These are phyloP conservation scores for Archegozetes longisetosus DNA, from an alignment of 1,140 invertebrate species.

Conservation along the genomic window DNA sequence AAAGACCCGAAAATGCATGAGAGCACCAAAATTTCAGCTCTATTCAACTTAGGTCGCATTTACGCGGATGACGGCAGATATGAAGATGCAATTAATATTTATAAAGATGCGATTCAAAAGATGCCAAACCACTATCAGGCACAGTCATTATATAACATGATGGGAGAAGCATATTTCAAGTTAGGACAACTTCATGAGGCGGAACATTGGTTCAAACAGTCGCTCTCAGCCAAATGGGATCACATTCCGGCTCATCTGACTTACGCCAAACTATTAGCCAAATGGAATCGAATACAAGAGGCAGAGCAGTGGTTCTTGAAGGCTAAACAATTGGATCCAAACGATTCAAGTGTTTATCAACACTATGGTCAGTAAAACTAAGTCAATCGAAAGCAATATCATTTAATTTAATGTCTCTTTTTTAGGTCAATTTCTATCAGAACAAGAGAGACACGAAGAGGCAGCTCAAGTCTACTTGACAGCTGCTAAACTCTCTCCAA, in stretches of 20 bases:
- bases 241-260: constrained; percentile 76
- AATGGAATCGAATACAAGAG: constrained; percentile 60
- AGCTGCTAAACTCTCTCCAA: constrained; percentile 53
- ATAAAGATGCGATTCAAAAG: constrained; percentile 62
- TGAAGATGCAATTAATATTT: constrained; percentile 66
- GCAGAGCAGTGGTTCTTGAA: constrained; percentile 77
- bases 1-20: constrained; percentile 80
- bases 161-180: constrained; percentile 66
- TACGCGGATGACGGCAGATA: constrained; percentile 69
- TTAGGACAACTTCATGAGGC: constrained; percentile 60
- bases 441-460: constrained; percentile 54
- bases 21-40: constrained; percentile 67
- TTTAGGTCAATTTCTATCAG: constrained; percentile 68
- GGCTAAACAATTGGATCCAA: constrained; percentile 59
- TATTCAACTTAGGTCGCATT: constrained; percentile 75
- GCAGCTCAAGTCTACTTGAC: constrained; percentile 58
- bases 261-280: constrained; percentile 71
- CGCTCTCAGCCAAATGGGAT: constrained; percentile 58
- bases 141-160: constrained; percentile 60
- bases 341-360: constrained; percentile 61
- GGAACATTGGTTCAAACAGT: constrained; percentile 63
- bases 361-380: constrained; percentile 52
- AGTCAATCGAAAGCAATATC: not conserved
- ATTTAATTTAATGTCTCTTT: constrained; percentile 15
- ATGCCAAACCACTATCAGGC: constrained; percentile 63